Percentiles rank a stretch among this genome's conserved stretches.
Evolutionary conservation across 2,888 invertebrate genomes (phyloP).

Genomic region (Labia minor): DNA sequence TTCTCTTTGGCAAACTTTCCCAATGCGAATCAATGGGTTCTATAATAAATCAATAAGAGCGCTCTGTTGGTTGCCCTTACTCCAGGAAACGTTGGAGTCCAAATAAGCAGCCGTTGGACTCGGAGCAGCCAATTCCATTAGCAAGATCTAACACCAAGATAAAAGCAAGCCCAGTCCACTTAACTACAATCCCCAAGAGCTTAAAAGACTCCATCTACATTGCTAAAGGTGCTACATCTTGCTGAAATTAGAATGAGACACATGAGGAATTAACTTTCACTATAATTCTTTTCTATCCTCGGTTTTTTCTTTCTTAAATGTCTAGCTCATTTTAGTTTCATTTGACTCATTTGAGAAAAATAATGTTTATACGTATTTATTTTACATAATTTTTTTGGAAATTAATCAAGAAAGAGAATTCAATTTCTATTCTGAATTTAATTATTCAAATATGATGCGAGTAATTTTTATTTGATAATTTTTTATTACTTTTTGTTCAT

Average conservation of each 20-base stretch:
- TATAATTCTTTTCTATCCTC: neutral
- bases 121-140: conserved; percentile 8
- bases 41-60: conserved; percentile 8
- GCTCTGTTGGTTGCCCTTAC: neutral
- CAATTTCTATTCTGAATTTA: too few relatives aligned
- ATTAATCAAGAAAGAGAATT: too few relatives aligned
- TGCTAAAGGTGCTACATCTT: neutral
- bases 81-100: neutral
- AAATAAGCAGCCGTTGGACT: conserved; percentile 6
- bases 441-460: too few relatives aligned
- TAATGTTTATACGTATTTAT: too few relatives aligned
- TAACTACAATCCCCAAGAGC: neutral
- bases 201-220: neutral
- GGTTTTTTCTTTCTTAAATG: too few relatives aligned
- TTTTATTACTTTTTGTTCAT: too few relatives aligned
- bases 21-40: conserved; percentile 9
- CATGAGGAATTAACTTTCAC: neutral
- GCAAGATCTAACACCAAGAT: neutral
- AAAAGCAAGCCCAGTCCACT: conserved; percentile 13
- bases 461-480: too few relatives aligned
- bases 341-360: too few relatives aligned
- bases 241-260: neutral
- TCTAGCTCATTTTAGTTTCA: too few relatives aligned
- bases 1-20: conserved; percentile 13
- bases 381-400: too few relatives aligned